Base-by-base conservation (phyloP, 1,140 invertebrate genomes). In the Lethocerus indicus region DNA sequence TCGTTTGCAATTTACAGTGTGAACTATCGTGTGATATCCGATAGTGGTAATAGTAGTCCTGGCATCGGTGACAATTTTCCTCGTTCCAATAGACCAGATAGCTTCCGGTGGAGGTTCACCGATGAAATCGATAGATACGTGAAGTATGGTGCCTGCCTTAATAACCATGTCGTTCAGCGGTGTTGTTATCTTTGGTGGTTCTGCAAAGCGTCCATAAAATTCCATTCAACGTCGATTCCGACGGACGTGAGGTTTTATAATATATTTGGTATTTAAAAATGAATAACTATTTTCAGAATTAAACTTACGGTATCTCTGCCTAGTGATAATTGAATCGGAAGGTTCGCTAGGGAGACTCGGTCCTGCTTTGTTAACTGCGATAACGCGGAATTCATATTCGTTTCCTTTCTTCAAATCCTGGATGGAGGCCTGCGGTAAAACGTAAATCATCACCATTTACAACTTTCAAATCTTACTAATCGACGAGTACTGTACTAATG, bases 371-470 rank as follows among this genome's bases (percentile, higher is more conserved):
- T 98, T 99, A 2, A 87, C 80, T 21, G 95, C 94, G 58, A 90
- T 86, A 0, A 98, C 76, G 56, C 95, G 73, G 73, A 98, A 98
- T 65, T 96, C 89, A 64, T 97, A 98, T 61, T 94, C 87, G 64
- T 93, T 86, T 26, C 90, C 90, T 66, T 94, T 88, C 2, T 76
- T 81, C 26, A 98, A 69, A 62, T 93, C 87, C 41, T 85, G 81
- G 35, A 96, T 85, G 46, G 79, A 81, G 29, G 81, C 79, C 58
- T 76, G 12, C 23, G 27, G 7, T 12, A 20, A 21, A 44, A 20
- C 42, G 5, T 25, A 25, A 20, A 7, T 6, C 12, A 7, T 26
- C 27, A 25, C 12, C 12, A 7, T 12, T 6, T 9, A 9, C 7
- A n/a, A 13, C 14, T 20, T 12, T 12, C 21, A 13, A 13, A 13